Evolutionary conservation across 35 echinoderm and acorn worm species (phyloP).

Genomic region (Ophiothrix spiculata): DNA sequence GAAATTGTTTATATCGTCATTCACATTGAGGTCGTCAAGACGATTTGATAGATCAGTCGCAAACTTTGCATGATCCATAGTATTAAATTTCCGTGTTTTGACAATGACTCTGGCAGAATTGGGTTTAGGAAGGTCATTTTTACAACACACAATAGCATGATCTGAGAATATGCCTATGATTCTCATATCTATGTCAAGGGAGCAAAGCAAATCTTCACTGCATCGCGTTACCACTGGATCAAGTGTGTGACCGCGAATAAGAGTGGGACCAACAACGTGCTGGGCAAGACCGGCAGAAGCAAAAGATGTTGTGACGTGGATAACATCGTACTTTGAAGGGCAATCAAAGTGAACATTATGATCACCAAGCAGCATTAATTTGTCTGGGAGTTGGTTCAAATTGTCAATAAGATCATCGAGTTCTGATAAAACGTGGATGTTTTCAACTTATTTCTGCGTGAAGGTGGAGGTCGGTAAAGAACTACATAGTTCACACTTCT

Average conservation of each 20-base stretch:
- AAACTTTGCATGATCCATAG: not conserved
- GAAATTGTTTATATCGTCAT: not conserved
- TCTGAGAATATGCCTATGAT: not conserved
- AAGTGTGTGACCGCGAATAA: no score
- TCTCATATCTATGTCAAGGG: not conserved
- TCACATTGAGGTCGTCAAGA: not conserved
- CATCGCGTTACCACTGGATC: no score
- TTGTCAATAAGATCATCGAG: no score
- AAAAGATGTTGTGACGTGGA: not conserved
- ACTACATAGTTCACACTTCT: no score
- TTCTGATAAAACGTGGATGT: not conserved
- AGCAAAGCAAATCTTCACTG: no score
- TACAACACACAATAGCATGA: no score
- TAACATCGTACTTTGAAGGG: not conserved
- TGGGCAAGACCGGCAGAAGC: not conserved
- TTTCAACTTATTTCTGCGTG: not conserved
- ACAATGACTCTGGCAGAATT: no score
- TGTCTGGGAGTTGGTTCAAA: no score
- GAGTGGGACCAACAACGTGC: no score
- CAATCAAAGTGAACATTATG: no score
- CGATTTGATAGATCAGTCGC: not conserved
- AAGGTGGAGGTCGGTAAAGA: not conserved
- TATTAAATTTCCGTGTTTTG: no score
- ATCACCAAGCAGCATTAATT: no score
- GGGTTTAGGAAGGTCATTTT: slow-evolving; percentile 3